Evolutionary conservation across 2,888 invertebrate species (phyloP), one percentile per base, ranked within the genome.

Genomic region (Pardosa pseudoannulata): DNA sequence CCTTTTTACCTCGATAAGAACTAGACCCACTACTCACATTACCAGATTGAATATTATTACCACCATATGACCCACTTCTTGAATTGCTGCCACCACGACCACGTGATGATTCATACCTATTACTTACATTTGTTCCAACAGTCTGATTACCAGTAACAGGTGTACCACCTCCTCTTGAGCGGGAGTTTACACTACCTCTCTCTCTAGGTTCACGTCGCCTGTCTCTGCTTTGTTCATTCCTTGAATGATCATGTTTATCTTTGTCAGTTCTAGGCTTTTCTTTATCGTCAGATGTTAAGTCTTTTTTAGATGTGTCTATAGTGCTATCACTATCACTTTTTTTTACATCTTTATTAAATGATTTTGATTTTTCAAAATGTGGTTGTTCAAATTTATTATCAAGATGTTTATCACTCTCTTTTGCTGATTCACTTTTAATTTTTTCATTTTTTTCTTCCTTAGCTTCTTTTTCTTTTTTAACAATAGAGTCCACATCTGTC

Each of bases 251-350:
- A 78, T 87, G 78, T 64, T 85, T 83, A 28, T 87, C 76, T 68
- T 82, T 83, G 39, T 68, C 73, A 68, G 41, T 39, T 6, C 67
- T 50, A 27, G 94, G 94, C 2, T 93, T 93, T 90, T 94, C 94
- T 79, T 94, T 89, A 9, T 87, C 87, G 23, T 74, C 78, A 32
- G 56, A 16, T 32, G n/a, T 39, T 27, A 13, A 23, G 19, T 83
- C 79, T 50, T 83, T 83, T 27, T 83, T 83, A 32, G 75, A 13
- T 36, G 23, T 16, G 23, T 87, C 87, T 16, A 36, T n/a, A 36
- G 9, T 36, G 56, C 11, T 67, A 11, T 87, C 87, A 2, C 23
- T 72, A 29, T 87, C 87, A 56, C 11, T 72, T 19, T 87, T 80
- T 76, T 80, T 80, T 11, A 67, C 28, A 9, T 86, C 86, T 65